A percentile compares a stretch with the other conserved stretches of the same genome.
phyloP scores from a whole-genome alignment of 2,888 invertebrate genomes.

The Parnassius apollo region DNA sequence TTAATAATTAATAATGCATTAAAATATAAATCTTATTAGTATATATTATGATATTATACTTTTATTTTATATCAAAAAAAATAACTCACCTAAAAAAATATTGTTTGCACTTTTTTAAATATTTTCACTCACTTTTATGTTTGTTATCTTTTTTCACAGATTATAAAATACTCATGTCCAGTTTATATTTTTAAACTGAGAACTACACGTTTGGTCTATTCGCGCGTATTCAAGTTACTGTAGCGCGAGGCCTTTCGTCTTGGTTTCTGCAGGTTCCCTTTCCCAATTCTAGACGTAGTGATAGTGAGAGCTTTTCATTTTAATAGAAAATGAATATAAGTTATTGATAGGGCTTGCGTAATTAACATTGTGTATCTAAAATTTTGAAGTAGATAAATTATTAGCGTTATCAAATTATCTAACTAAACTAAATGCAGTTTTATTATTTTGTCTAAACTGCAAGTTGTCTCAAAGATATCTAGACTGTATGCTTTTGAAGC shows the following conservation, averaged over 20 bases:
- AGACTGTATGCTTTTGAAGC: too few relatives aligned
- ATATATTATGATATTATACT: neutral
- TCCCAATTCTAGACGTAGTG: slow-evolving; percentile 16
- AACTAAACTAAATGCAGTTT: neutral
- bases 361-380: neutral
- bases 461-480: too few relatives aligned
- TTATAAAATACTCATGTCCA: slow-evolving; percentile 15
- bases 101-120: neutral
- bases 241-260: slow-evolving; percentile 14
- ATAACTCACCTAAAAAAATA: slow-evolving; percentile 13
- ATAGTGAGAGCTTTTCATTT: slow-evolving; percentile 22
- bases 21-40: too few relatives aligned
- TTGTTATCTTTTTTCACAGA: slow-evolving; percentile 15
- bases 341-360: slow-evolving; percentile 13
- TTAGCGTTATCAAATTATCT: too few relatives aligned
- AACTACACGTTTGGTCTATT: slow-evolving; percentile 15
- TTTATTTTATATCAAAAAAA: neutral
- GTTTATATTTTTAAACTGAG: slow-evolving; percentile 5
- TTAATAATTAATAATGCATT: too few relatives aligned
- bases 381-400: neutral
- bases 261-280: slow-evolving; percentile 24
- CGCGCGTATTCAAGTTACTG: slow-evolving; percentile 25
- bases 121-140: neutral
- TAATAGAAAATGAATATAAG: slow-evolving; percentile 15
- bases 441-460: neutral